Conservation (phyloP, 2,113 vertebrate genomes). For the Indicator indicator region DNA sequence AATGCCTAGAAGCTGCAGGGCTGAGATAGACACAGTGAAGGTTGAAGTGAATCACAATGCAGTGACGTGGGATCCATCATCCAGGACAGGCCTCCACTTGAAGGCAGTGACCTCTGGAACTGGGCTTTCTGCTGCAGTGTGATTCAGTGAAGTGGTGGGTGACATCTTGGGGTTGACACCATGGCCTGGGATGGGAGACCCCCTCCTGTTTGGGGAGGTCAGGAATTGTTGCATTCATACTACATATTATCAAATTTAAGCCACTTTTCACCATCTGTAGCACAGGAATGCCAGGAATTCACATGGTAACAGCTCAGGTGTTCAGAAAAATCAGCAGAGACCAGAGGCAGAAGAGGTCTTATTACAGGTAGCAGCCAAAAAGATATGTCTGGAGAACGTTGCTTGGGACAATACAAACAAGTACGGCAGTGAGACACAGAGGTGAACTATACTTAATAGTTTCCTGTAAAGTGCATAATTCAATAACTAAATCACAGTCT, state of each 20-base stretch:
- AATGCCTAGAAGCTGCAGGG: background rate
- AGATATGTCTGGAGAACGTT: background rate
- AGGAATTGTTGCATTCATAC: background rate
- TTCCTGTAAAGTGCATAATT: background rate
- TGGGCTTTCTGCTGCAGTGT: background rate
- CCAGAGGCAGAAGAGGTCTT: background rate
- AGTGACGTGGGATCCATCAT: background rate
- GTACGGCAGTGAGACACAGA: rapidly evolving
- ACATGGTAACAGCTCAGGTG: background rate
- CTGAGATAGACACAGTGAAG: background rate
- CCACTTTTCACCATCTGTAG: background rate
- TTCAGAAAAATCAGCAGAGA: background rate
- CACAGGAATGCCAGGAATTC: background rate
- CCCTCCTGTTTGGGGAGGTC: background rate
- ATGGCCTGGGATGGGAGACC: background rate
- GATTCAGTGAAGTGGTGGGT: rapidly evolving
- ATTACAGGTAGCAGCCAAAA: background rate
- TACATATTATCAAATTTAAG: background rate
- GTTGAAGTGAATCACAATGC: background rate
- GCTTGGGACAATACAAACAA: background rate
- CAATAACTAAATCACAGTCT: background rate
- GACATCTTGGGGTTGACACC: background rate
- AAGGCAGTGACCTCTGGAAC: background rate
- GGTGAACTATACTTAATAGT: background rate
- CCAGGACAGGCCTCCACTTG: rapidly evolving